Conservation (phyloP, 92 coral and sea anemone species). For the Palythoa grandiflora region DNA sequence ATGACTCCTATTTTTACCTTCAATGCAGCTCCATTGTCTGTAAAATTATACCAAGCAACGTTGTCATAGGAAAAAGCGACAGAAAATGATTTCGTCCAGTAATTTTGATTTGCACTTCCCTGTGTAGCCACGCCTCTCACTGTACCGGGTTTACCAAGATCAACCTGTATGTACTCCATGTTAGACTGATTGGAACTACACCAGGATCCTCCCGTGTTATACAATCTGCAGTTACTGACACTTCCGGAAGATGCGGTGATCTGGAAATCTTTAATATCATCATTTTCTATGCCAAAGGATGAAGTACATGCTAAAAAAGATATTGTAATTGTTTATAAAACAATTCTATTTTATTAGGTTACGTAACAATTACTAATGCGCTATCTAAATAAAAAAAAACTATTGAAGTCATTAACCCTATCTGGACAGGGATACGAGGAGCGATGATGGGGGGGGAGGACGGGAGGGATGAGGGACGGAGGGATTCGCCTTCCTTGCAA, state of each 20-base stretch:
- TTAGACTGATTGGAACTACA: not conserved
- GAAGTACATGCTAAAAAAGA: not conserved
- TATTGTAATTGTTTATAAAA: too few species aligned
- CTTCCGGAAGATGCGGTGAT: not conserved
- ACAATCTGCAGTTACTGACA: not conserved
- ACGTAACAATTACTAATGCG: too few species aligned
- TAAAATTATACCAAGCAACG: not conserved
- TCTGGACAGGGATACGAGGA: too few species aligned
- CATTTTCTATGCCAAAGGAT: not conserved
- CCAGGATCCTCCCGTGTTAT: not conserved
- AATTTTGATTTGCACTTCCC: not conserved
- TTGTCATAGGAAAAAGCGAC: not conserved
- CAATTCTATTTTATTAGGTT: too few species aligned
- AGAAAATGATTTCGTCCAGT: not conserved
- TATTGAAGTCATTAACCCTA: too few species aligned
- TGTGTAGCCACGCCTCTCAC: constrained; percentile 3
- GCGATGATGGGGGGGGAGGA: too few species aligned
- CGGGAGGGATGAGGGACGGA: too few species aligned
- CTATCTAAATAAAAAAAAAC: too few species aligned
- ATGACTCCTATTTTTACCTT: not conserved
- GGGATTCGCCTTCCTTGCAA: too few species aligned
- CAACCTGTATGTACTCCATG: constrained; percentile 7
- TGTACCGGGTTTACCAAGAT: not conserved
- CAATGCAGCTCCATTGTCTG: too few species aligned
- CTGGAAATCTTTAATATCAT: not conserved